phyloP scores from a whole-genome alignment of 2,797 vertebrate species.

The Rhyacichthys aspro region DNA sequence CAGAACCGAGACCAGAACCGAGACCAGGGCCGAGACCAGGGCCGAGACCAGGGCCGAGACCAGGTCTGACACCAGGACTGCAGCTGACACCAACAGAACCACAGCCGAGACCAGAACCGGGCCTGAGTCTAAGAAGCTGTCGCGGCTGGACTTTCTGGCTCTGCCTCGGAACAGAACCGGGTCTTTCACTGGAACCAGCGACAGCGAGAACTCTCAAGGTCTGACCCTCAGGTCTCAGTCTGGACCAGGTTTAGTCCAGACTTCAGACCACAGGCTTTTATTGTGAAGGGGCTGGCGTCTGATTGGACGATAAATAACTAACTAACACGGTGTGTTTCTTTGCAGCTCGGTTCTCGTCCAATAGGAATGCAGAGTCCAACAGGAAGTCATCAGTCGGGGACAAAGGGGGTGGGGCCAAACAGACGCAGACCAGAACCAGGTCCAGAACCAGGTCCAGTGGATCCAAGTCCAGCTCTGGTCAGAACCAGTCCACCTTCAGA shows the following conservation, averaged over 20 bases:
- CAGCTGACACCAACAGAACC: conserved; percentile 82
- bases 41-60: conserved; percentile 67
- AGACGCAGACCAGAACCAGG: conserved; percentile 82
- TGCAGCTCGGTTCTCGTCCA: conserved; percentile 64
- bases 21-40: conserved; percentile 68
- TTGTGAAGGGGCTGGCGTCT: neutral
- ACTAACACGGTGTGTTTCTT: too few relatives aligned
- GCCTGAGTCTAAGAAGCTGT: conserved; percentile 86
- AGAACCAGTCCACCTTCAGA: neutral
- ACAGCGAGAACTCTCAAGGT: conserved; percentile 76
- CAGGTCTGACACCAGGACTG: conserved; percentile 79
- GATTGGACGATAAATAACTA: neutral
- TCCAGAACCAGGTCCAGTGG: conserved; percentile 83
- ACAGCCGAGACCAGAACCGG: conserved; percentile 66
- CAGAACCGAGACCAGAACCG: conserved; percentile 64
- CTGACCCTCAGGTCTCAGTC: neutral
- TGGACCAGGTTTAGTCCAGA: too few relatives aligned
- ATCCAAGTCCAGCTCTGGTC: conserved; percentile 84
- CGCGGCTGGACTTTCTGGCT: conserved; percentile 92
- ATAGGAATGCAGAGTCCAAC: conserved; percentile 75
- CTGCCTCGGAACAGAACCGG: conserved; percentile 94
- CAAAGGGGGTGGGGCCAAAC: conserved; percentile 56
- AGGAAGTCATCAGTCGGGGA: conserved; percentile 83
- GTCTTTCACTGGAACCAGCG: conserved; percentile 90
- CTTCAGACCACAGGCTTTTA: too few relatives aligned